Conservation (phyloP, 2,888 invertebrate species). For the Megastigmus dorsalis region DNA sequence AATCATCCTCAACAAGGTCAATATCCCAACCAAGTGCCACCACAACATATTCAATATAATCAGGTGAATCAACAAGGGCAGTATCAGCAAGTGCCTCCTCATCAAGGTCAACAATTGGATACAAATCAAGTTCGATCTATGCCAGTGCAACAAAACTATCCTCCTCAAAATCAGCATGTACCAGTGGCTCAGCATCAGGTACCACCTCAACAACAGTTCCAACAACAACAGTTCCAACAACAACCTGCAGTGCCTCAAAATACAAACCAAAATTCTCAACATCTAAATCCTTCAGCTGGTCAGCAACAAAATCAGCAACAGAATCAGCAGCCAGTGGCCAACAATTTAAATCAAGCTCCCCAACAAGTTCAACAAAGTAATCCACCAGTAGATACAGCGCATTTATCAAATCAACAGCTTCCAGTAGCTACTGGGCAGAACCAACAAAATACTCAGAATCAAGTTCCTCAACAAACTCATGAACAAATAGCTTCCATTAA, state of each 20-base stretch:
- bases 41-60: slow-evolving; percentile 56
- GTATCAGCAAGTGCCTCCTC: slow-evolving; percentile 57
- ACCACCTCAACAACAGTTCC: slow-evolving; percentile 59
- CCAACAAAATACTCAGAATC: slow-evolving; percentile 47
- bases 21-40: slow-evolving; percentile 56
- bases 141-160: slow-evolving; percentile 58
- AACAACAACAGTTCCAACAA: slow-evolving; percentile 58
- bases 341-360: slow-evolving; percentile 52
- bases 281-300: slow-evolving; percentile 3
- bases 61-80: slow-evolving; percentile 57
- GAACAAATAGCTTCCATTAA: slow-evolving; percentile 44
- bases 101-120: slow-evolving; percentile 59
- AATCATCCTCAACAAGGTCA: slow-evolving; percentile 50
- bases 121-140: slow-evolving; percentile 55
- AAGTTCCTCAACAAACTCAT: slow-evolving; percentile 40
- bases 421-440: slow-evolving; percentile 25
- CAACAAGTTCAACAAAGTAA: slow-evolving; percentile 46
- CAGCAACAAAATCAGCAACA: slow-evolving; percentile 30
- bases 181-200: slow-evolving; percentile 59
- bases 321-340: background rate
- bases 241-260: slow-evolving; percentile 54
- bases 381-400: background rate
- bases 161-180: slow-evolving; percentile 57
- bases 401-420: slow-evolving; percentile 22
- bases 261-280: slow-evolving; percentile 57